Base-by-base conservation (phyloP, 2,888 invertebrate genomes). In the Scaptomyza cyrtandrae region DNA sequence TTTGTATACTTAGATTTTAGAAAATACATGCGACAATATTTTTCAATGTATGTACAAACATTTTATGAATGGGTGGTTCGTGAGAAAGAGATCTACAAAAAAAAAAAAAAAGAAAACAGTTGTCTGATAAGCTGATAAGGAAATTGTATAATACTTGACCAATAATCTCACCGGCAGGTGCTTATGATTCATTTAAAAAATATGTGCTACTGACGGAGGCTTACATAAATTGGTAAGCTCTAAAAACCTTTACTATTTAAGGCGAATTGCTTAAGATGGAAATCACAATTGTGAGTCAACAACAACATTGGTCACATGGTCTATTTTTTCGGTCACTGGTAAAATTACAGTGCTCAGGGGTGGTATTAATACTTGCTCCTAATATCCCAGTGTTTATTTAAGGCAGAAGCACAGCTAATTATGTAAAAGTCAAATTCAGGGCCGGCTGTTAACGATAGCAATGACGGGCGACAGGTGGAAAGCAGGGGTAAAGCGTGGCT, bases 61-160 rank as follows among this genome's bases (percentile, higher is more conserved):
- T 39, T 14, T 14, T n/a, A 41, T 44, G 39, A 31, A 49, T 41
- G 16, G 2, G 2, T 33, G 45, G 44, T 75, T 66, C 45, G 67
- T 78, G 75, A 75, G 33, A 43, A 44, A 60, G n/a, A 55, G 29
- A 61, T 69, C 11, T 33, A 46, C 41, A 31, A 44, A 45, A 37
- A 55, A 33, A 10, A 37, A 62, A 60, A 45, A 37, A 55, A 33
- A 10, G 33, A 62, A 60, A 73, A 70, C 52, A 60, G n/a, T 63
- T 65, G 50, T 19, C 55, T 79, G 76, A 79, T 82, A 80, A 70
- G 62, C 31, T 73, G 88, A 82, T 82, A 87, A 85, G 75, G 45
- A 45, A 58, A 78, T 60, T 87, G 65, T 60, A 72, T 68, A 78
- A 66, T 60, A 79, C 64, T 68, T 64, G 35, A 54, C 56, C 37